Evolutionary conservation across 2,888 invertebrate genomes (phyloP).

Genomic region (Harpalus rubripes): DNA sequence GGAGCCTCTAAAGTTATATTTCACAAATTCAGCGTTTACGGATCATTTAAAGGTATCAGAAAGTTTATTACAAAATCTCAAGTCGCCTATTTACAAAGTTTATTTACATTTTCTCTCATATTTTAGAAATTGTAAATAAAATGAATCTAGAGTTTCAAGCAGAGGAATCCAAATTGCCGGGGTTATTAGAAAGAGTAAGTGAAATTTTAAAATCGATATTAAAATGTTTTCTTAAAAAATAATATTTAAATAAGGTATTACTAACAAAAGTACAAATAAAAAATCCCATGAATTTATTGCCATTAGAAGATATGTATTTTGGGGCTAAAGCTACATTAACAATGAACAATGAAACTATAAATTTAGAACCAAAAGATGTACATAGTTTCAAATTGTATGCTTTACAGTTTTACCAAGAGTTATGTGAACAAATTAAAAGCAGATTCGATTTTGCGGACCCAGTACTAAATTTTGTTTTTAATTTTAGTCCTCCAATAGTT

Average conservation of each 20-base stretch:
- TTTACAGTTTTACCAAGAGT: not conserved
- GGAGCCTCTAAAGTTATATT: constrained; percentile 65
- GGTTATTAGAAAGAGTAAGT: not conserved
- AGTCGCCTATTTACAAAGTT: constrained; percentile 59
- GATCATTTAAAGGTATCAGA: constrained; percentile 63
- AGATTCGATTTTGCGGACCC: not conserved
- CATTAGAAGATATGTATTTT: not conserved
- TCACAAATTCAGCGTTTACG: constrained; percentile 55
- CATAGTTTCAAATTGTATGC: not conserved
- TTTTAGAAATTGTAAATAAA: constrained; percentile 68
- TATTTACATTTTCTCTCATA: constrained; percentile 67
- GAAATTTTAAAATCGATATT: not conserved
- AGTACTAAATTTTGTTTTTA: not conserved
- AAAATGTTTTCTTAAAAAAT: not conserved
- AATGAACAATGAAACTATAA: not conserved
- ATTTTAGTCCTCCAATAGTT: constrained; percentile 1
- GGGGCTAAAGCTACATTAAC: not conserved
- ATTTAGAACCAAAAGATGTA: not conserved
- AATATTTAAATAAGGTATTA: not conserved
- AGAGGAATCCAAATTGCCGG: constrained; percentile 36
- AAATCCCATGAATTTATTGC: not conserved
- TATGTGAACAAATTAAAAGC: not conserved
- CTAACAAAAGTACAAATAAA: not conserved
- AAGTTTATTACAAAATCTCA: constrained; percentile 65
- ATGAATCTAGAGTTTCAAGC: constrained; percentile 68